These are phyloP conservation scores for Australoheros scitulus DNA, from an alignment of 2,113 vertebrate genomes.

Conservation along the genomic window DNA sequence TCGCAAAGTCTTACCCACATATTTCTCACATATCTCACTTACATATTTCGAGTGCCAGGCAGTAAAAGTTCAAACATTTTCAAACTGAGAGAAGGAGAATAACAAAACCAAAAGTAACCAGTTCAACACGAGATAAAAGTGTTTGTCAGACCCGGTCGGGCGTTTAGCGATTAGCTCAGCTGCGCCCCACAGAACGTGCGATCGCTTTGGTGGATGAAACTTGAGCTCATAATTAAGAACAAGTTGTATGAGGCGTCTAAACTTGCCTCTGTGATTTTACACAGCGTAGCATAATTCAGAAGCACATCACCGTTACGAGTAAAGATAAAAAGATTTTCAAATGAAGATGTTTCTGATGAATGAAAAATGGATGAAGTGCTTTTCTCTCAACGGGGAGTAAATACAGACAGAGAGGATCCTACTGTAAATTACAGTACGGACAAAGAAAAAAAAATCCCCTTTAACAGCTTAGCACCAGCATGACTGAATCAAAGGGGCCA, in stretches of 20 bases:
- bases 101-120: neutral
- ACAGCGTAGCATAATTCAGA: neutral
- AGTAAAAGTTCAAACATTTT: neutral
- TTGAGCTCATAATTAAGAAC: neutral
- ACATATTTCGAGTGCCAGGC: neutral
- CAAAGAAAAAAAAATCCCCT: constrained; percentile 10
- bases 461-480: constrained; percentile 43
- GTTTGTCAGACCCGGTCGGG: neutral
- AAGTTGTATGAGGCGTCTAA: neutral
- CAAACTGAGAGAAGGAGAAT: accelerated
- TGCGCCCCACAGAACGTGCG: accelerated
- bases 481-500: constrained; percentile 55
- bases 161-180: neutral
- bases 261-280: neutral
- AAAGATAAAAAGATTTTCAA: constrained; percentile 29
- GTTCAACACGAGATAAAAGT: neutral
- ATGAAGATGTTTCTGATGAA: constrained; percentile 36
- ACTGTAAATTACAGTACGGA: constrained; percentile 31
- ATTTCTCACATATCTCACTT: neutral
- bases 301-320: neutral
- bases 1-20: neutral
- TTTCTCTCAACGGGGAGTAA: constrained; percentile 14
- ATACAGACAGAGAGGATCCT: constrained; percentile 7
- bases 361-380: constrained; percentile 25
- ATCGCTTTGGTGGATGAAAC: neutral